These are phyloP conservation scores for Amphipyra berbera DNA, from an alignment of 2,888 invertebrate genomes.

Conservation along the genomic window DNA sequence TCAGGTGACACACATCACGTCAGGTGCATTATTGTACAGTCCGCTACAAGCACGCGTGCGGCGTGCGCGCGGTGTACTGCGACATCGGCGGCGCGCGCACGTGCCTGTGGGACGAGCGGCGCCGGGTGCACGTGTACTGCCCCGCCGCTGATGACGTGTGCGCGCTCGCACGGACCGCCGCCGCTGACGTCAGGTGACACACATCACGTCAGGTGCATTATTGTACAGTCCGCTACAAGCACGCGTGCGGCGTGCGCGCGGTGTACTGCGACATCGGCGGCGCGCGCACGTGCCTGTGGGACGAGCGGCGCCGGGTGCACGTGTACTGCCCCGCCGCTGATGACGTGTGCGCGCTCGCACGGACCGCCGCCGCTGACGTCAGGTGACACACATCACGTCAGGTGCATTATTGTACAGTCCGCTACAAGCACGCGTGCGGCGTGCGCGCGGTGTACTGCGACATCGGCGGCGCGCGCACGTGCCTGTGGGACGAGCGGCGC, in stretches of 20 bases:
- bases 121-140: slow-evolving; percentile 79
- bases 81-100: slow-evolving; percentile 96
- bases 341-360: slow-evolving; percentile 47
- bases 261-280: slow-evolving; percentile 96
- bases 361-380: slow-evolving; percentile 48
- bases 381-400: slow-evolving; percentile 10
- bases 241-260: slow-evolving; percentile 93
- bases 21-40: slow-evolving; percentile 85
- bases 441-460: slow-evolving; percentile 94
- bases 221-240: slow-evolving; percentile 94
- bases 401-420: slow-evolving; percentile 89
- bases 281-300: slow-evolving; percentile 94
- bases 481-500: slow-evolving; percentile 95
- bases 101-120: slow-evolving; percentile 95
- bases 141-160: slow-evolving; percentile 58
- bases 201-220: neutral
- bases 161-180: slow-evolving; percentile 38
- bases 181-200: slow-evolving; percentile 46
- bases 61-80: slow-evolving; percentile 93
- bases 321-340: slow-evolving; percentile 68
- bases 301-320: slow-evolving; percentile 91
- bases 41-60: slow-evolving; percentile 94
- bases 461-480: slow-evolving; percentile 94
- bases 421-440: slow-evolving; percentile 94
- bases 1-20: slow-evolving; percentile 26